A percentile compares a stretch with the other conserved stretches of the same genome.
phyloP scores from a whole-genome alignment of 2,113 vertebrate genomes.

The Genyomyrus donnyi region DNA sequence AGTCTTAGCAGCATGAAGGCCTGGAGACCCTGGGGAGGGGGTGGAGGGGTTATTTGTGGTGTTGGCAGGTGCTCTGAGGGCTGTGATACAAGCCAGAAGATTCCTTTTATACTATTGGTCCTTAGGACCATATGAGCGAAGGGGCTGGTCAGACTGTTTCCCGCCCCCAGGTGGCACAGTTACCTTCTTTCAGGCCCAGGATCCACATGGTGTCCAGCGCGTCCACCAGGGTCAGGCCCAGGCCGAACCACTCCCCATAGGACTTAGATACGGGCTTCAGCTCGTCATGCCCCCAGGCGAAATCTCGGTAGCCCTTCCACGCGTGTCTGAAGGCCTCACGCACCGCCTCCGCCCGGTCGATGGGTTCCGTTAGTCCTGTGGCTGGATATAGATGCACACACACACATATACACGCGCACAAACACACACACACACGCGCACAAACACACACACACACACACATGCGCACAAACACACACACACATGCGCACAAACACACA shows the following conservation, averaged over 20 bases:
- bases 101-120: background rate
- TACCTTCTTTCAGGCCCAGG: constrained; percentile 83
- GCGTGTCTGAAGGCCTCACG: constrained; percentile 82
- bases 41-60: background rate
- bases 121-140: background rate
- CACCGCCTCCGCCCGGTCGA: constrained; percentile 63
- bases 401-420: background rate
- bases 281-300: constrained; percentile 92
- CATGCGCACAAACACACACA: no score
- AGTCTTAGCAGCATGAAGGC: background rate
- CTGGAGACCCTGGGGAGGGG: background rate
- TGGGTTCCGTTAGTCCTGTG: background rate
- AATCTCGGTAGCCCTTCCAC: constrained; percentile 81
- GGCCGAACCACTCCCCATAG: constrained; percentile 88
- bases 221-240: constrained; percentile 86
- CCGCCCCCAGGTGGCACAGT: background rate
- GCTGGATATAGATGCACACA: background rate
- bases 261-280: constrained; percentile 87
- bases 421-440: background rate
- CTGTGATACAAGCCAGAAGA: background rate
- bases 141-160: background rate
- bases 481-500: no score
- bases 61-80: background rate
- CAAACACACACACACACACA: background rate
- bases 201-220: constrained; percentile 98